Conservation (phyloP, 2,113 vertebrate species). For the Gasterosteus nipponicus region DNA sequence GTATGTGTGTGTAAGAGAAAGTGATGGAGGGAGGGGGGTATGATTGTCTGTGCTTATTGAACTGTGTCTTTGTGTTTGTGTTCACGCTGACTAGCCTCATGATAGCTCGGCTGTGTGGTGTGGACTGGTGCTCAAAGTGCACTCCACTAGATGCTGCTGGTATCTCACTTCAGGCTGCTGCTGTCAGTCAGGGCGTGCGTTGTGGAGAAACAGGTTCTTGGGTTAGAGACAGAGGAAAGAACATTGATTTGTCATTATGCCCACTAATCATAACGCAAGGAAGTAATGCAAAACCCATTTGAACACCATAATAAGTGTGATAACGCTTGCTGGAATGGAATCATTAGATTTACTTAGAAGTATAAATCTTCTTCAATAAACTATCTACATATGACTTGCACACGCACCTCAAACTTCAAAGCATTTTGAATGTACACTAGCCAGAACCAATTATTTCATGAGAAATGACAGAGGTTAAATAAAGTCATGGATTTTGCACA, state of each 20-base stretch:
- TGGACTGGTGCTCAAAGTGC: constrained; percentile 74
- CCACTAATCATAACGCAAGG: neutral
- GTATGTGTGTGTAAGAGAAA: constrained; percentile 44
- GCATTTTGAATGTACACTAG: neutral
- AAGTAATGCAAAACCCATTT: neutral
- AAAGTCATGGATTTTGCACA: neutral
- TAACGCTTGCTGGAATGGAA: neutral
- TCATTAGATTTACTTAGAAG: neutral
- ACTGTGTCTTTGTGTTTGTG: constrained; percentile 52
- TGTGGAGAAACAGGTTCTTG: neutral
- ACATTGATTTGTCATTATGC: neutral
- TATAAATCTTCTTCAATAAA: neutral
- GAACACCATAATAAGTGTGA: neutral
- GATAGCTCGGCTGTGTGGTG: constrained; percentile 62
- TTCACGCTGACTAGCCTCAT: constrained; percentile 62
- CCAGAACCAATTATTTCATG: neutral
- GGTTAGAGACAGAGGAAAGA: neutral
- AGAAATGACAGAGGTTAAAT: neutral
- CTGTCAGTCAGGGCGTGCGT: constrained; percentile 1
- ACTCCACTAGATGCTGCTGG: constrained; percentile 52
- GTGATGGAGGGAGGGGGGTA: constrained; percentile 27
- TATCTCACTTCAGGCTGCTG: constrained; percentile 45
- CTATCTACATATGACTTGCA: neutral
- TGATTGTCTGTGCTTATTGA: constrained; percentile 70
- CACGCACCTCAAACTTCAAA: neutral